These are phyloP conservation scores for Urocyon cinereoargenteus DNA, from an alignment of 2,797 vertebrate species.

Conservation along the genomic window DNA sequence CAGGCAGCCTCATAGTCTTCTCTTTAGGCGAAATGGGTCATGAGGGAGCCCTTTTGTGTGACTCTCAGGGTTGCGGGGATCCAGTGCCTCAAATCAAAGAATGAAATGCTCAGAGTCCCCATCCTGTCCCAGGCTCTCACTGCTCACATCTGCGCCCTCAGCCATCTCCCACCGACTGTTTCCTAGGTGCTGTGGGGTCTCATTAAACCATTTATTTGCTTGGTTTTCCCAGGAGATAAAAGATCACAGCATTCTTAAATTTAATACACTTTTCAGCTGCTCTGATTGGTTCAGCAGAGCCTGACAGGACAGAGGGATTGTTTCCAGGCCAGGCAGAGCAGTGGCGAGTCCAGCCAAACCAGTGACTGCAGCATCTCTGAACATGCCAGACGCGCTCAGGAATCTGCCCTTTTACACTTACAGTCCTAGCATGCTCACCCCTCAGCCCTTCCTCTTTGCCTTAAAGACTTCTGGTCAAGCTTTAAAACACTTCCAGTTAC, in stretches of 20 bases:
- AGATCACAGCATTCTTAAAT: background rate
- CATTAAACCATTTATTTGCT: background rate
- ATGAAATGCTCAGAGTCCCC: background rate
- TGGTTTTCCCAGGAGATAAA: background rate
- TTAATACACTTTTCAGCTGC: background rate
- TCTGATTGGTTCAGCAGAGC: accelerated
- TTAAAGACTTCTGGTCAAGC: background rate
- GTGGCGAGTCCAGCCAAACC: background rate
- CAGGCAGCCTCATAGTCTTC: accelerated
- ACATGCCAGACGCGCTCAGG: accelerated
- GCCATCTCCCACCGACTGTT: background rate
- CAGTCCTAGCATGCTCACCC: background rate
- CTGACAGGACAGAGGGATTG: background rate
- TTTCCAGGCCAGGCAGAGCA: background rate
- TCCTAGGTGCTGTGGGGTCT: background rate
- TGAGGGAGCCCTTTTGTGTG: background rate
- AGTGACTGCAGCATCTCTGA: accelerated
- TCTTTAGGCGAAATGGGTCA: background rate
- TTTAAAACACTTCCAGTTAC: background rate
- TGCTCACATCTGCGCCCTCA: background rate
- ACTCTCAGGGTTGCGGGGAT: background rate
- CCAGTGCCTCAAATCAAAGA: accelerated
- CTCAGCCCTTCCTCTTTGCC: background rate
- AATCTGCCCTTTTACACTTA: background rate
- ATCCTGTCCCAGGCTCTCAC: background rate